These are phyloP conservation scores for Agelastica alni DNA, from an alignment of 2,888 invertebrate genomes.

Conservation along the genomic window DNA sequence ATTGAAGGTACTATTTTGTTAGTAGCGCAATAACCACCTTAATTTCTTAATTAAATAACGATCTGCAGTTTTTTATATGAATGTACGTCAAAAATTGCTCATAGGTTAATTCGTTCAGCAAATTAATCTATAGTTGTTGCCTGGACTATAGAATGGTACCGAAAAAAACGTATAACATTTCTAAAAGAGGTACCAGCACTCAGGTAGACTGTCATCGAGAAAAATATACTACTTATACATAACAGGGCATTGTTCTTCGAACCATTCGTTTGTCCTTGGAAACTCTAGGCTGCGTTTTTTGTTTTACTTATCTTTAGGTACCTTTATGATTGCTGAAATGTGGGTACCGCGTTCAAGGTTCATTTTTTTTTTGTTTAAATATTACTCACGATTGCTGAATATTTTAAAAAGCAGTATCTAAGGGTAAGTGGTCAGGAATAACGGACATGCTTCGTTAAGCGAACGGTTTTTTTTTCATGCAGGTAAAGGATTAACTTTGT, in stretches of 20 bases:
- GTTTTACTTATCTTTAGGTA: constrained; percentile 22
- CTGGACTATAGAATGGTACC: background rate
- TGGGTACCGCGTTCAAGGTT: constrained; percentile 28
- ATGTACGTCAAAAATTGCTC: too few relatives aligned
- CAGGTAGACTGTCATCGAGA: constrained; percentile 33
- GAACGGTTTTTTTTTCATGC: constrained; percentile 17
- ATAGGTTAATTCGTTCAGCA: too few relatives aligned
- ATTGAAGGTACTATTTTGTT: too few relatives aligned
- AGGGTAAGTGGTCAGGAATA: constrained; percentile 12
- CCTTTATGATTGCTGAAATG: constrained; percentile 15
- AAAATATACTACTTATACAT: constrained; percentile 36
- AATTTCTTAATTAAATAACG: too few relatives aligned
- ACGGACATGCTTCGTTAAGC: background rate
- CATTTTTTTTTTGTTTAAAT: constrained; percentile 14
- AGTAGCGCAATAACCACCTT: too few relatives aligned
- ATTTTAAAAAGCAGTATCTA: constrained; percentile 14
- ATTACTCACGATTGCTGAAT: constrained; percentile 9
- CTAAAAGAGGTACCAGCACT: constrained; percentile 11
- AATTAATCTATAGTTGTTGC: too few relatives aligned
- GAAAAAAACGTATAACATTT: constrained; percentile 31
- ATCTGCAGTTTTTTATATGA: too few relatives aligned
- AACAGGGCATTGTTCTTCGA: constrained; percentile 49
- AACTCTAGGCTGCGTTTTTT: constrained; percentile 22
- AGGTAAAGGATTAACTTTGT: too few relatives aligned
- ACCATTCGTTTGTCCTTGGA: constrained; percentile 42